Evolutionary conservation across 2,113 vertebrate genomes (phyloP), one percentile per base, ranked within the genome.

Genomic region (Gymnocephalus cernua): DNA sequence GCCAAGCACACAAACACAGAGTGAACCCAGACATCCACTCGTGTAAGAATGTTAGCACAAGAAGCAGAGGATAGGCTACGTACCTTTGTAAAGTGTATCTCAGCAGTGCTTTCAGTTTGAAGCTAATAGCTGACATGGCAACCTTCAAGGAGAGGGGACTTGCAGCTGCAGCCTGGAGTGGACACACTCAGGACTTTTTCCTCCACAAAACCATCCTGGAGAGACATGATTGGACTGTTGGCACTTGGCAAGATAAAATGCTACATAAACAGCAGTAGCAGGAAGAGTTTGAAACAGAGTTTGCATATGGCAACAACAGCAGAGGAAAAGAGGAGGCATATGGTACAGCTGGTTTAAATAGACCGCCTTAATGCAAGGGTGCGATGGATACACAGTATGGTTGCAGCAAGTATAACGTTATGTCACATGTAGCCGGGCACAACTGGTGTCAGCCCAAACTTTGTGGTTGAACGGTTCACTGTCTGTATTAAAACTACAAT

Each of bases 71-170:
- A n/a, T 5, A 32, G 3, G 4, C 4, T 29, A 23, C 58, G 29
- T 57, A 66, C 61, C 74, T 35, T 13, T 48, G 27, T 35, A 7
- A 38, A 23, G 41, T 45, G 61, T 3, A 53, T 38, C 16, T 21
- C 32, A 23, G 45, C 63, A 16, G 38, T 29, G 66, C 59, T 47
- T 56, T 15, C 48, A 79, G 32, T 50, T 54, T 21, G 11, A 59
- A 35, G 54, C 45, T 25, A 35, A 64, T 66, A 23, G 78, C 32
- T 35, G 58, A 48, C 45, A 47, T 35, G 19, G n/a, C 29, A 77
- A 25, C 16, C 8, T 63, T 68, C 68, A 65, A 50, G 29, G 25
- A 11, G 27, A 4, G 29, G 16, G 11, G 56, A 47, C 38, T 38
- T 3, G 4, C 27, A 47, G 35, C 48, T 21, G 57, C 50, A 57